Conservation (phyloP, 1,140 invertebrate genomes). For the Galleria mellonella region DNA sequence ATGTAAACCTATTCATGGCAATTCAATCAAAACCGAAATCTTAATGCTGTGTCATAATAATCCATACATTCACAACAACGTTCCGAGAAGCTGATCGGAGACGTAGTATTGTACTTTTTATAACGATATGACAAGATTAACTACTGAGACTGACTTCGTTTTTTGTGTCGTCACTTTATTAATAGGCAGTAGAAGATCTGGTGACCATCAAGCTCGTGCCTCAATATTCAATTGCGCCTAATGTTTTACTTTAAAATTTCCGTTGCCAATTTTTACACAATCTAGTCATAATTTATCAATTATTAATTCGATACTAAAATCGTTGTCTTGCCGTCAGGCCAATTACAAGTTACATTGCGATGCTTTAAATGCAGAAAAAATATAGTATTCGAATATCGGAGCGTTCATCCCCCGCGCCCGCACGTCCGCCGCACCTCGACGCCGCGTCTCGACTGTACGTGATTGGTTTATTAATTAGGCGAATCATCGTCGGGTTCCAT, state of each 20-base stretch:
- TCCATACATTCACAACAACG: conserved; percentile 18
- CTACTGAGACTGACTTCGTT: conserved; percentile 13
- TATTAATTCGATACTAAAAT: conserved; percentile 48
- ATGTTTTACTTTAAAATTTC: no score
- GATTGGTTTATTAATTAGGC: conserved; percentile 74
- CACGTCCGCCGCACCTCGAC: conserved; percentile 67
- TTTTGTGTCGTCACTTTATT: conserved; percentile 20
- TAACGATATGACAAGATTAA: conserved; percentile 32
- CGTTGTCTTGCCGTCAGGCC: conserved; percentile 54
- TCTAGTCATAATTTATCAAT: conserved; percentile 21
- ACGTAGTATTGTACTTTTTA: conserved; percentile 33
- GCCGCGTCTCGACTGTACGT: conserved; percentile 71
- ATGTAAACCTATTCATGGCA: conserved; percentile 31
- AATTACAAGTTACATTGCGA: conserved; percentile 68
- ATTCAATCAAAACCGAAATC: conserved; percentile 36
- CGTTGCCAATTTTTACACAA: conserved; percentile 23
- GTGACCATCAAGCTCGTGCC: conserved; percentile 13
- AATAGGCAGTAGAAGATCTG: conserved; percentile 12
- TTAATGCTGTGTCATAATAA: conserved; percentile 38
- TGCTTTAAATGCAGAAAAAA: conserved; percentile 66
- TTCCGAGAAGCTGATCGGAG: conserved; percentile 30
- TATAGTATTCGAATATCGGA: conserved; percentile 71
- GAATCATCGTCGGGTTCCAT: conserved; percentile 73
- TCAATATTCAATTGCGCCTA: background rate
- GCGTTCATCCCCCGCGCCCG: conserved; percentile 70